These are phyloP conservation scores for Helicoverpa armigera DNA, from an alignment of 1,140 invertebrate genomes.

Conservation along the genomic window DNA sequence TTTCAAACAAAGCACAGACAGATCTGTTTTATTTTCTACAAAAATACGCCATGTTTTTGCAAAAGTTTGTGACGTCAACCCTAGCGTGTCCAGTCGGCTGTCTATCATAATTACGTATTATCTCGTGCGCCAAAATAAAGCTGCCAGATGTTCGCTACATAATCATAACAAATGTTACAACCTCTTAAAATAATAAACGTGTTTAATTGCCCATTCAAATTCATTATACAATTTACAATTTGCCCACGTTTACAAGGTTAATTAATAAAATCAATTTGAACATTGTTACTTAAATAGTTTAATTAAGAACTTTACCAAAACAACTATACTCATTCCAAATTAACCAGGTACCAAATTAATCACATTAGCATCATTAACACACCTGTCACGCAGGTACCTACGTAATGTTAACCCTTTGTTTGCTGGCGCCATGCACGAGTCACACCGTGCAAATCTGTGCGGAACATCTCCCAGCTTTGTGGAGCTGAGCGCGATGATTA, in stretches of 20 bases:
- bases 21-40: not conserved
- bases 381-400: too few species aligned
- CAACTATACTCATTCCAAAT: too few species aligned
- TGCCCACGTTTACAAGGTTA: too few species aligned
- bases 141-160: slow-evolving; percentile 15
- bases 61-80: too few species aligned
- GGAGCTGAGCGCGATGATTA: slow-evolving; percentile 30
- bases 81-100: not conserved
- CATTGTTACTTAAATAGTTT: too few species aligned
- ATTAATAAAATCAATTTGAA: too few species aligned
- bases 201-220: too few species aligned
- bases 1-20: not conserved
- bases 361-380: too few species aligned
- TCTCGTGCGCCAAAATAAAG: slow-evolving; percentile 19
- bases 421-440: not conserved
- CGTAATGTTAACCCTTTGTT: not conserved
- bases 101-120: slow-evolving; percentile 45
- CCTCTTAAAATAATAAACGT: too few species aligned
- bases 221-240: too few species aligned
- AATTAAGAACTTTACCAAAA: too few species aligned
- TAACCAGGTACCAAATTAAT: too few species aligned
- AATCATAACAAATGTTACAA: not conserved
- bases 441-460: not conserved
- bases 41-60: not conserved
- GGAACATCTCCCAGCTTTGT: slow-evolving; percentile 25